Percentiles rank a stretch among this genome's conserved stretches.
Conservation (phyloP, 2,113 vertebrate genomes). For the Malurus cyaneus region DNA sequence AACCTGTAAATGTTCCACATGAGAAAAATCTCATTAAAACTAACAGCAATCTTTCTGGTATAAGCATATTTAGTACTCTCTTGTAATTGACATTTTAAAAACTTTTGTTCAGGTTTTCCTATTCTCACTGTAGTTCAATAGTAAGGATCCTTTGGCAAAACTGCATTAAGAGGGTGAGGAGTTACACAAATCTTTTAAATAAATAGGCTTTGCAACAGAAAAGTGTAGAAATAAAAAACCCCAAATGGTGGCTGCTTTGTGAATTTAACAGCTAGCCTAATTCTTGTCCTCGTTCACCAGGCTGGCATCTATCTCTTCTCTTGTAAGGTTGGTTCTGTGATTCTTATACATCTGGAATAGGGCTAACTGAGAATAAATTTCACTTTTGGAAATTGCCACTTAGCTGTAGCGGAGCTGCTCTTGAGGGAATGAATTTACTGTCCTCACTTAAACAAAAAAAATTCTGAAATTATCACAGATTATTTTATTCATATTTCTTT, state of each 20-base stretch:
- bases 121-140: neutral
- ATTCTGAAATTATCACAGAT: neutral
- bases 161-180: rapidly evolving
- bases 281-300: neutral
- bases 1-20: neutral
- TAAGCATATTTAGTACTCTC: neutral
- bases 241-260: neutral
- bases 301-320: neutral
- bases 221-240: neutral
- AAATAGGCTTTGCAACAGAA: neutral
- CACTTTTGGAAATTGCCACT: neutral
- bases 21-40: conserved; percentile 22
- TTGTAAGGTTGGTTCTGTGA: neutral
- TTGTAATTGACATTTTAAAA: neutral
- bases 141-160: neutral
- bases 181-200: neutral
- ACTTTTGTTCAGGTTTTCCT: neutral
- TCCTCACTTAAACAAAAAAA: neutral
- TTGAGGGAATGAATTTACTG: neutral
- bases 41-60: neutral
- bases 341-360: neutral
- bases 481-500: neutral
- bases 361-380: neutral
- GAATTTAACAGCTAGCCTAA: neutral
- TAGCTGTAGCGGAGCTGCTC: neutral